Evolutionary conservation across 1,140 invertebrate genomes (phyloP), one percentile per base, ranked within the genome.

Genomic region (Caerostris extrusa): DNA sequence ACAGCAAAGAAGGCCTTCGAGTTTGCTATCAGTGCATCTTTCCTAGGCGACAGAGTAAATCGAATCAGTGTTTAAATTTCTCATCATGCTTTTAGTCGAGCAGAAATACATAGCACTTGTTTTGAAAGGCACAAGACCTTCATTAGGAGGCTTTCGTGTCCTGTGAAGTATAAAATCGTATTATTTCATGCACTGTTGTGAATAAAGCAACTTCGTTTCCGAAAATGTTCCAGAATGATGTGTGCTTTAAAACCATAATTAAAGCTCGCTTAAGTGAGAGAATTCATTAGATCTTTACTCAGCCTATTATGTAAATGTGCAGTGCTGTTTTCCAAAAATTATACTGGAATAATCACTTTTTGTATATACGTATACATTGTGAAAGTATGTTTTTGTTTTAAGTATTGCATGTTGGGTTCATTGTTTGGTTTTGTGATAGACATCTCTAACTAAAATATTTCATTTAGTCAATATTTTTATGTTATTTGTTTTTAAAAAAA

Each of bases 221-320:
- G 56, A 58, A 57, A 19, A 34, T 57, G 56, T 85, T 56, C 55
- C n/a, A 19, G 50, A 34, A 34, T 19, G 50, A 81, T 81, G 50
- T 81, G 82, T 85, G 82, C 82, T n/a, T 85, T 85, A 85, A n/a
- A 85, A 58, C 55, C 82, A 85, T 85, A 58, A 85, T 85, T 85
- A 85, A 85, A 85, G 56, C 82, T 58, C 56, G 17, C 57, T 85
- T 85, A 77, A 77, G 71, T 77, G 71, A 77, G 71, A 77, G 71
- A 77, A 77, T 77, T 77, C 71, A 77, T 77, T 77, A 77, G 71
- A 77, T 53, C 34, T 12, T 53, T 77, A 77, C 71, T 0, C 71
- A 8, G 7, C 71, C 71, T 77, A 77, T 77, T 77, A 77, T 34
- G 14, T 50, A 50, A 77, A 77, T 77, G 71, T 8, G 34, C 7